Conservation (phyloP, 2,797 vertebrate species). For the Cephalopachus bancanus region DNA sequence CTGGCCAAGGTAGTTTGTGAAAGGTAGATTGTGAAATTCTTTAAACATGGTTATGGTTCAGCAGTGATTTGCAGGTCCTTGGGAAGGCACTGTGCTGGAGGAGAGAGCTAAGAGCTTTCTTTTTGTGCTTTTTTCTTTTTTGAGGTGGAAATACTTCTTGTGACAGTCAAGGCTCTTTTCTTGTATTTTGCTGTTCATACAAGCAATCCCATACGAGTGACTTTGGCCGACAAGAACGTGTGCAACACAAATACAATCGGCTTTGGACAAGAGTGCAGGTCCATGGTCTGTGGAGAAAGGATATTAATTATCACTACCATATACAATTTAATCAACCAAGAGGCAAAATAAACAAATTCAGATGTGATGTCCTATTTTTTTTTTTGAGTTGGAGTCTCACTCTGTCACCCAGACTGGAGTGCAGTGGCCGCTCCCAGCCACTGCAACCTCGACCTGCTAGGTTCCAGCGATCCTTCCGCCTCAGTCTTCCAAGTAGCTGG, state of each 20-base stretch:
- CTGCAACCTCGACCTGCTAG: too few species aligned
- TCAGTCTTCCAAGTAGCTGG: too few species aligned
- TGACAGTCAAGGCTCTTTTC: slow-evolving; percentile 50
- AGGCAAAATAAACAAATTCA: slow-evolving; percentile 12
- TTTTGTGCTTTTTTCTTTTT: slow-evolving; percentile 76
- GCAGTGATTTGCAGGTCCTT: slow-evolving; percentile 75
- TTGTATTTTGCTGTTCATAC: slow-evolving; percentile 85
- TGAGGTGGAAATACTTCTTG: slow-evolving; percentile 26
- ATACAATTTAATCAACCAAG: background rate
- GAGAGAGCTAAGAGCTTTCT: slow-evolving; percentile 68
- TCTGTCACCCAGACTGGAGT: too few species aligned
- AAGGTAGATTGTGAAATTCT: slow-evolving; percentile 54
- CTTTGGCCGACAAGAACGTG: slow-evolving; percentile 98
- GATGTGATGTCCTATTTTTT: background rate
- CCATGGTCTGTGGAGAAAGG: slow-evolving; percentile 91
- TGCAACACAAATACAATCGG: slow-evolving; percentile 97
- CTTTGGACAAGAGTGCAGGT: slow-evolving; percentile 97
- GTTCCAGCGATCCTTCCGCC: too few species aligned
- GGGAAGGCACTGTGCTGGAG: slow-evolving; percentile 87
- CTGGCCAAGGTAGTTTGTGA: slow-evolving; percentile 56
- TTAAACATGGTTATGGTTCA: slow-evolving; percentile 49
- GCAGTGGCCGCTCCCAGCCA: too few species aligned
- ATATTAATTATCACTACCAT: background rate
- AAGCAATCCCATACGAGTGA: slow-evolving; percentile 97
- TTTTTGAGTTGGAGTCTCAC: too few species aligned